These are phyloP conservation scores for Cantharis flavilabris DNA, from an alignment of 2,888 invertebrate species.

Conservation along the genomic window DNA sequence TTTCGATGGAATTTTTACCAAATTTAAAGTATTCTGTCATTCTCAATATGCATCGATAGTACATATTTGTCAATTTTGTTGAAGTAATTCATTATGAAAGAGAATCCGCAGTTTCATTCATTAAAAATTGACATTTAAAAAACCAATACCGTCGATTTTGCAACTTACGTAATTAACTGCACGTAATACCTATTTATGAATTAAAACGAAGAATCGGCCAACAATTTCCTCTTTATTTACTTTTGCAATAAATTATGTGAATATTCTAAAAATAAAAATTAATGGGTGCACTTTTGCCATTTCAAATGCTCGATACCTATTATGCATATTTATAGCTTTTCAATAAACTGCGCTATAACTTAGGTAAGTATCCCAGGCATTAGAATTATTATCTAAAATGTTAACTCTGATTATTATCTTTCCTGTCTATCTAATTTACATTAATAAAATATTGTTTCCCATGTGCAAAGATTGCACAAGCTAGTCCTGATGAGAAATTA, in stretches of 20 bases:
- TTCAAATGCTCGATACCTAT: not conserved
- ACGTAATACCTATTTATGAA: not conserved
- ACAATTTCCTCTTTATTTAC: not conserved
- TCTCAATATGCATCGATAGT: not conserved
- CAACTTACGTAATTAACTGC: not conserved
- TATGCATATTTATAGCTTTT: not conserved
- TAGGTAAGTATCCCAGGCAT: not conserved
- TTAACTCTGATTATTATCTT: not conserved
- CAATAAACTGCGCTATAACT: not conserved
- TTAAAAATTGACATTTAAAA: not conserved
- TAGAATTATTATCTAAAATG: not conserved
- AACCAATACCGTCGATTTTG: not conserved
- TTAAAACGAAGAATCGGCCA: not conserved
- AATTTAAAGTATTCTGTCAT: not conserved
- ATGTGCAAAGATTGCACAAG: slow-evolving; percentile 17
- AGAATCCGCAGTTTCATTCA: not conserved
- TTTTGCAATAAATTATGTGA: not conserved
- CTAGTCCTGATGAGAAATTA: slow-evolving; percentile 28
- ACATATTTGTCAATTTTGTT: not conserved
- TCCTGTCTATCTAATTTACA: not conserved
- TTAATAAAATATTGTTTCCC: slow-evolving; percentile 21
- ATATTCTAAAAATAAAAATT: not conserved
- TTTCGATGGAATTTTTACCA: no score
- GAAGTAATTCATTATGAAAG: not conserved
- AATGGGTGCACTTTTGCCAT: not conserved